Percentiles rank a stretch among this genome's conserved stretches.
These are phyloP conservation scores for Lasioglossum lativentre DNA, from an alignment of 2,888 invertebrate species.

Conservation along the genomic window DNA sequence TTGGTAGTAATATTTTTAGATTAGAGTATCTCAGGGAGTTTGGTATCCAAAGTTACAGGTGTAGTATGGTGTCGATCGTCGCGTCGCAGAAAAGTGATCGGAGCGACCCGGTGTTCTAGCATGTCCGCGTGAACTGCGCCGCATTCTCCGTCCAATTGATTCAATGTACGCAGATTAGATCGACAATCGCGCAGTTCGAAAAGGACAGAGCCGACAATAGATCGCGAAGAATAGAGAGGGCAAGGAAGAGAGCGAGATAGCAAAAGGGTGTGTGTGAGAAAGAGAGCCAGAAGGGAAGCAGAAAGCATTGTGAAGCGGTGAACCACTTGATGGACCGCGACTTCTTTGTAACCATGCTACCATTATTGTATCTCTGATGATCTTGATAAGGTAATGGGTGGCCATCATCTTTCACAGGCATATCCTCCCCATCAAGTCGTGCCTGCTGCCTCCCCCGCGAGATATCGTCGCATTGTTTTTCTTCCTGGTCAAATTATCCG, in stretches of 20 bases:
- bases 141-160: constrained; percentile 57
- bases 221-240: constrained; percentile 30
- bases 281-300: constrained; percentile 41
- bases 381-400: constrained; percentile 81
- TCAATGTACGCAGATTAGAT: constrained; percentile 58
- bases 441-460: constrained; percentile 38
- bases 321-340: constrained; percentile 62
- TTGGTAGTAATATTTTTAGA: background rate
- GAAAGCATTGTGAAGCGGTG: constrained; percentile 66
- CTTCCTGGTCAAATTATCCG: constrained; percentile 18
- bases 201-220: constrained; percentile 59
- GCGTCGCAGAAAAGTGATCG: constrained; percentile 19
- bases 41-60: background rate
- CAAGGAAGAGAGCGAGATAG: background rate
- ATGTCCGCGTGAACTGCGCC: constrained; percentile 49
- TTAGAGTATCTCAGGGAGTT: background rate
- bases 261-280: constrained; percentile 17
- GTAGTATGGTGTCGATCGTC: background rate
- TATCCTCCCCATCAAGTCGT: constrained; percentile 74
- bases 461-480: constrained; percentile 15
- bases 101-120: constrained; percentile 36
- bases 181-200: constrained; percentile 62
- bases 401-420: constrained; percentile 79
- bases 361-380: constrained; percentile 79
- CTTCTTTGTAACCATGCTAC: constrained; percentile 76